Percentiles rank a stretch among this genome's conserved stretches.
Evolutionary conservation across 2,797 vertebrate species (phyloP).

Genomic region (Enteromius anoplus): DNA sequence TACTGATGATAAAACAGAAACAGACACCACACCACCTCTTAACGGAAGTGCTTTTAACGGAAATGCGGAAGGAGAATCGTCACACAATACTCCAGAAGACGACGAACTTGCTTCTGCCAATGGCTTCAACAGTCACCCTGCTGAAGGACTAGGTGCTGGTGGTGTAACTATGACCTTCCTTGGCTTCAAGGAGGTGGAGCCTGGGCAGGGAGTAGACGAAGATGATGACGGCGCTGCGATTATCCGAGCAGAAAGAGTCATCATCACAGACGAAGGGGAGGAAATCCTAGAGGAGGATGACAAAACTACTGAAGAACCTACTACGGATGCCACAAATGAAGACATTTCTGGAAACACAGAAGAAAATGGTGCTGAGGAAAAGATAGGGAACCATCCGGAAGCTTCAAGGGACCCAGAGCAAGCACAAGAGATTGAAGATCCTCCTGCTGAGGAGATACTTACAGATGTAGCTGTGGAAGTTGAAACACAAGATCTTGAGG

Average conservation of each 20-base stretch:
- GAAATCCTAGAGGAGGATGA: conserved; percentile 39
- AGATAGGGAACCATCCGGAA: neutral
- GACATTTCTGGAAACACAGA: conserved; percentile 25
- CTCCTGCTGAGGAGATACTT: conserved; percentile 27
- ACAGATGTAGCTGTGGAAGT: neutral
- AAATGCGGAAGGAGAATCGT: conserved; percentile 20
- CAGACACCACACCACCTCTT: conserved; percentile 26
- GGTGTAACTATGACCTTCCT: conserved; percentile 50
- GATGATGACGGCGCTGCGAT: conserved; percentile 67
- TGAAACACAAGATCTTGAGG: conserved; percentile 4
- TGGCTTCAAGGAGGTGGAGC: conserved; percentile 56
- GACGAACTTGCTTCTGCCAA: conserved; percentile 50
- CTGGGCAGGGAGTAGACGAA: conserved; percentile 45
- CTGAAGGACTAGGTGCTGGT: conserved; percentile 33
- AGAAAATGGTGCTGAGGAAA: neutral
- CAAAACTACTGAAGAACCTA: neutral
- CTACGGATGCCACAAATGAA: no score
- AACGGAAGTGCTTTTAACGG: conserved; percentile 64
- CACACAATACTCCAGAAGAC: conserved; percentile 21
- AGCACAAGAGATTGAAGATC: conserved; percentile 22
- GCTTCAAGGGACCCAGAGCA: neutral
- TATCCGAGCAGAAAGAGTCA: conserved; percentile 75
- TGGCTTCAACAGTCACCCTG: conserved; percentile 32
- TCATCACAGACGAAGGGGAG: conserved; percentile 75
- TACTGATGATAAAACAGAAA: conserved; percentile 29